phyloP scores from a whole-genome alignment of 2,113 vertebrate species.

The Pituophis catenifer region DNA sequence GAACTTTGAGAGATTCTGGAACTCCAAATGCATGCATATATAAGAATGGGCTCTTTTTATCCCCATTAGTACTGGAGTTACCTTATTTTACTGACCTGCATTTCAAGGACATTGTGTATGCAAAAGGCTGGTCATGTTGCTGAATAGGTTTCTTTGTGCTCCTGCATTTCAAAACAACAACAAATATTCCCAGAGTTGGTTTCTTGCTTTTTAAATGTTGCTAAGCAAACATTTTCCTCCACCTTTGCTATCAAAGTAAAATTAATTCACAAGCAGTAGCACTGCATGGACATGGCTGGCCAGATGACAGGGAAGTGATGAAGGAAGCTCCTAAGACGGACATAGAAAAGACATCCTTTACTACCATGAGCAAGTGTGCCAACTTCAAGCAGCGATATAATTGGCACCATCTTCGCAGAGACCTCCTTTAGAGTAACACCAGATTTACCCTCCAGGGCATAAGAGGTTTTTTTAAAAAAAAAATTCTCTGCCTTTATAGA shows the following conservation, averaged over 20 bases:
- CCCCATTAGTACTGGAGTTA: background rate
- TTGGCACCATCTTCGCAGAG: background rate
- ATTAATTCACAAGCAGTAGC: background rate
- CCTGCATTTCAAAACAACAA: background rate
- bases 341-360: fast-evolving
- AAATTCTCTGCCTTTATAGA: background rate
- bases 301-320: background rate
- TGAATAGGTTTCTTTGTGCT: background rate
- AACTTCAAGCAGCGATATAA: background rate
- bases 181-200: background rate
- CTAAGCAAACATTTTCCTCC: background rate
- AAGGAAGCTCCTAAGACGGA: background rate
- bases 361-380: background rate
- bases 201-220: background rate
- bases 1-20: background rate
- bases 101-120: background rate
- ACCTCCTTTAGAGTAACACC: conserved; percentile 13
- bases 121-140: background rate
- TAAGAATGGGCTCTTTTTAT: background rate
- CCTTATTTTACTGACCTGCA: background rate
- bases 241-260: background rate
- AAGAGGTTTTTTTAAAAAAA: background rate
- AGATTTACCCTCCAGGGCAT: conserved; percentile 29
- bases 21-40: background rate
- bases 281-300: background rate